These are phyloP conservation scores for Eubasilissa splendida DNA, from an alignment of 2,888 invertebrate genomes.

Conservation along the genomic window DNA sequence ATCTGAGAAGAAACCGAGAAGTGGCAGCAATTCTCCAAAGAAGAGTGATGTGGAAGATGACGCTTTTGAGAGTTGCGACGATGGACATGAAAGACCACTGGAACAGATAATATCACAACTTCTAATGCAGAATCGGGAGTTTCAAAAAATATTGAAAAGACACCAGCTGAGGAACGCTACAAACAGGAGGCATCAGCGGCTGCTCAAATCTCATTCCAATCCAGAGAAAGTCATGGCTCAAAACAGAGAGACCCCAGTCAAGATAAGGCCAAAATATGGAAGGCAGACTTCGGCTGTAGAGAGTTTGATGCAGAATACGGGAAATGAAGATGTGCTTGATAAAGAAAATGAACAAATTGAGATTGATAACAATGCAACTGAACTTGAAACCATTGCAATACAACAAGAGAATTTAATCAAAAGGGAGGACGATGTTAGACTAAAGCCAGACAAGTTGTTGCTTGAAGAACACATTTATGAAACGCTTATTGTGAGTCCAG, in stretches of 20 bases:
- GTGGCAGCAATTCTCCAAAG: slow-evolving; percentile 33
- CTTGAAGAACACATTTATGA: slow-evolving; percentile 77
- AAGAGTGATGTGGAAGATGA: slow-evolving; percentile 48
- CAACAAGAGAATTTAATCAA: slow-evolving; percentile 56
- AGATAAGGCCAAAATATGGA: slow-evolving; percentile 66
- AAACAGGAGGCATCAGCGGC: slow-evolving; percentile 72
- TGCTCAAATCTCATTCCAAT: slow-evolving; percentile 72
- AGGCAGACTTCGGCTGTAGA: slow-evolving; percentile 65
- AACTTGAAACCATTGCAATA: slow-evolving; percentile 59
- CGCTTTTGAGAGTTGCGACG: slow-evolving; percentile 59
- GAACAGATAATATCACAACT: slow-evolving; percentile 88
- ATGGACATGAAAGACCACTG: slow-evolving; percentile 71
- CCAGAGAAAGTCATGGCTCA: slow-evolving; percentile 70
- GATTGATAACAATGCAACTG: slow-evolving; percentile 56
- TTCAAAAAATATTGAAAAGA: slow-evolving; percentile 84
- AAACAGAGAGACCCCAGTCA: slow-evolving; percentile 64
- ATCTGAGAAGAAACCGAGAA: slow-evolving; percentile 32
- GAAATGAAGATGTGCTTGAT: neutral
- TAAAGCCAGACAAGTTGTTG: slow-evolving; percentile 8
- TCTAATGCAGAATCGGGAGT: slow-evolving; percentile 86
- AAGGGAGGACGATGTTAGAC: slow-evolving; percentile 58
- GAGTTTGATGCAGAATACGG: slow-evolving; percentile 59
- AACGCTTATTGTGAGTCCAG: slow-evolving; percentile 64
- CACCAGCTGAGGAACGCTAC: slow-evolving; percentile 76
- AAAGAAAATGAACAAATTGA: slow-evolving; percentile 33